These are phyloP conservation scores for Palythoa heliodiscus DNA, from an alignment of 92 coral and sea anemone genomes.

Conservation along the genomic window DNA sequence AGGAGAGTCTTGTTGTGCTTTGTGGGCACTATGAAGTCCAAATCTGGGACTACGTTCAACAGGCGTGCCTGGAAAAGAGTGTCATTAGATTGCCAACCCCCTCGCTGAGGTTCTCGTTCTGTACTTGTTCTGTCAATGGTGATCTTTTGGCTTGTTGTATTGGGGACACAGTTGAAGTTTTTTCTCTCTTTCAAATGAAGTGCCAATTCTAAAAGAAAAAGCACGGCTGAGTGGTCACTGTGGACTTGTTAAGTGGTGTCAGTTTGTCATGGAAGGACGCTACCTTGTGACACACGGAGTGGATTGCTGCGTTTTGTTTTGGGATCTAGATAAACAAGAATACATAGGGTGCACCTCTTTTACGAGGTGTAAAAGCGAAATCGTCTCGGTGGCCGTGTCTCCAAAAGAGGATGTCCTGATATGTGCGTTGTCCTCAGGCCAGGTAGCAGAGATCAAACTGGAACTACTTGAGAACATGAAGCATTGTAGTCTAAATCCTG, in stretches of 20 bases:
- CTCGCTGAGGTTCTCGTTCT: background rate
- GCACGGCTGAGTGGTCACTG: too few species aligned
- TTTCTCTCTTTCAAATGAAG: background rate
- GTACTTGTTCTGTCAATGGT: constrained; percentile 14
- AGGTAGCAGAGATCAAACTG: background rate
- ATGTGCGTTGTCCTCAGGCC: background rate
- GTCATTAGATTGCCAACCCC: background rate
- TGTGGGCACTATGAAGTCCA: constrained; percentile 4
- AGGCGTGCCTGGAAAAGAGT: background rate
- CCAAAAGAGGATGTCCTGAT: background rate
- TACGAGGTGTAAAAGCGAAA: background rate
- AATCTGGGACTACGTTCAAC: background rate
- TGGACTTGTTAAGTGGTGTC: constrained; percentile 13
- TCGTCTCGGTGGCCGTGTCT: constrained; percentile 19
- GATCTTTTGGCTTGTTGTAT: constrained; percentile 7
- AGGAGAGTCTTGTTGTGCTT: constrained; percentile 12
- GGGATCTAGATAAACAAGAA: constrained; percentile 33
- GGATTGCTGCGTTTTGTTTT: constrained; percentile 32
- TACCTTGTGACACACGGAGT: constrained; percentile 45
- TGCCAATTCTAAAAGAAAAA: background rate
- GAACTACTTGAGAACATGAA: too few species aligned
- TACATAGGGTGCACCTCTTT: constrained; percentile 21
- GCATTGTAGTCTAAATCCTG: background rate
- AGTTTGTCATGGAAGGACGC: constrained; percentile 49
- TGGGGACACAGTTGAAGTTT: background rate